phyloP scores from a whole-genome alignment of 64 coral and sea anemone genomes.

The Actinia tenebrosa region DNA sequence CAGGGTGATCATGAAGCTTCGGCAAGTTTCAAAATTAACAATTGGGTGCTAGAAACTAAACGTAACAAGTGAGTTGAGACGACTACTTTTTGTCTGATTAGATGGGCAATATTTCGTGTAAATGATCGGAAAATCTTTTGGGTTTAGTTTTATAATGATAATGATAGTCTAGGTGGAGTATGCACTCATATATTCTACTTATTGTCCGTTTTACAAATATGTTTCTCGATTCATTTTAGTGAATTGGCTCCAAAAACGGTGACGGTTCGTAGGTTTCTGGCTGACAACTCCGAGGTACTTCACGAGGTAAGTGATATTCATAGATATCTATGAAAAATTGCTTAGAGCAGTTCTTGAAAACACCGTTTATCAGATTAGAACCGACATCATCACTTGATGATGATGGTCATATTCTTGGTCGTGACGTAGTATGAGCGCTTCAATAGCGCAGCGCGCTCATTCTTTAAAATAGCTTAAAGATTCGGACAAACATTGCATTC shows the following conservation, averaged over 20 bases:
- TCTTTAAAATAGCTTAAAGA: no score
- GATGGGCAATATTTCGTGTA: not conserved
- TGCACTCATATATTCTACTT: no score
- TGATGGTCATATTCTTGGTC: no score
- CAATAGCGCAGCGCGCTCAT: no score
- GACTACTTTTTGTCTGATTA: not conserved
- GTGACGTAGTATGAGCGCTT: no score
- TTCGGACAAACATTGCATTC: no score
- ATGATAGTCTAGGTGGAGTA: no score
- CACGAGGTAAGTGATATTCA: not conserved
- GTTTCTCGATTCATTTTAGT: not conserved
- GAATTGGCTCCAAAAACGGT: not conserved
- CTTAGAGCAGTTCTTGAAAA: no score
- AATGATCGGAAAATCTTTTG: not conserved
- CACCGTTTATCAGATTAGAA: no score
- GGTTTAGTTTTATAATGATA: not conserved
- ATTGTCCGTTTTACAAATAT: not conserved
- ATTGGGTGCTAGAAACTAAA: constrained; percentile 44
- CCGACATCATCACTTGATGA: no score
- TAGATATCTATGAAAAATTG: no score
- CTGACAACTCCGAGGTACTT: not conserved
- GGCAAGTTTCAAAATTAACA: constrained; percentile 24
- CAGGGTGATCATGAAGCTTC: constrained; percentile 39
- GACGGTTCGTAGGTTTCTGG: not conserved
- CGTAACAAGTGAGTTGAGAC: constrained; percentile 35